phyloP scores from a whole-genome alignment of 2,888 invertebrate species.

The Oligia latruncula region DNA sequence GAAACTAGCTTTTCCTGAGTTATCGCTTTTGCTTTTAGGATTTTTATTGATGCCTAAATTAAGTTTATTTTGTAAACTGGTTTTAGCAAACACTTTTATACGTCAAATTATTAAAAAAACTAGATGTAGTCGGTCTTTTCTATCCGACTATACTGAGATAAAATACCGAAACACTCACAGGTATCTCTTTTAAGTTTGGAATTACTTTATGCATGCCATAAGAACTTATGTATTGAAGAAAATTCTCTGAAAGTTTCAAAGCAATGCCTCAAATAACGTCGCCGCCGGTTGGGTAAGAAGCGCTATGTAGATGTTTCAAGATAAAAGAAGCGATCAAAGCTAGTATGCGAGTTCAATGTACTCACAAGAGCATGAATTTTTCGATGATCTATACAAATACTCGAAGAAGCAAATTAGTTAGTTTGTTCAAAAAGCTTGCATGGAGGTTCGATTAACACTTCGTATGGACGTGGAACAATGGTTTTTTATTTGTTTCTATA shows the following conservation, averaged over 20 bases:
- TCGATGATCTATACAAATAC: not conserved
- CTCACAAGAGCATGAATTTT: not conserved
- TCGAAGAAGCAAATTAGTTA: not conserved
- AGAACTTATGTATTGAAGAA: not conserved
- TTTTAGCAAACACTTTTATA: not conserved
- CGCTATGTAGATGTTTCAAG: not conserved
- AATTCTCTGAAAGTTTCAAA: not conserved
- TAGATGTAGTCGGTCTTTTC: not conserved
- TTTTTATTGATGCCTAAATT: not conserved
- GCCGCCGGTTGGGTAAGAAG: not conserved
- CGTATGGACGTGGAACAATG: no score
- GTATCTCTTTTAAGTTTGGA: not conserved
- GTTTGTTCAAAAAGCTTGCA: not conserved
- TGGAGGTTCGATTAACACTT: not conserved
- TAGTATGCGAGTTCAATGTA: slow-evolving; percentile 4
- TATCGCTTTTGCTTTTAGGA: no score
- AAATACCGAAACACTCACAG: not conserved
- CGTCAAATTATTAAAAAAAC: not conserved
- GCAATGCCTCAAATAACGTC: not conserved
- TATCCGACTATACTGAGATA: not conserved
- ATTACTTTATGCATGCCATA: not conserved
- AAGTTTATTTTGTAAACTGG: not conserved
- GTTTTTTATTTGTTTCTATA: no score
- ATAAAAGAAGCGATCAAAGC: slow-evolving; percentile 5
- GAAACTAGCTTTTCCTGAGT: no score